These are phyloP conservation scores for Lamellibrachia columna DNA, from an alignment of 2,888 invertebrate species.

Conservation along the genomic window DNA sequence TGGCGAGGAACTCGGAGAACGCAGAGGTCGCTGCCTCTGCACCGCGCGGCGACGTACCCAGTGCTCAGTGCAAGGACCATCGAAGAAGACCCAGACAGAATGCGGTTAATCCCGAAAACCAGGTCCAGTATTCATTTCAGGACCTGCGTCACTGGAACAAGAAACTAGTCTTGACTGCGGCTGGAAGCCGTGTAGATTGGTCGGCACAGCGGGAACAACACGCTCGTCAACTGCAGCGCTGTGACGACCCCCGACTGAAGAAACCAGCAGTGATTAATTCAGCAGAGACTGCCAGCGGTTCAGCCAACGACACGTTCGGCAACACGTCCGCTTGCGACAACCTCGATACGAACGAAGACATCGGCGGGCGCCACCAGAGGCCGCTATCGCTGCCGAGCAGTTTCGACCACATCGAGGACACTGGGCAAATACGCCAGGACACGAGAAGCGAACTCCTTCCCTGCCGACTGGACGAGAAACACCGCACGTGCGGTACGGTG, in stretches of 20 bases:
- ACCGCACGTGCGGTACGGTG: not conserved
- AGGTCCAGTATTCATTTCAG: not conserved
- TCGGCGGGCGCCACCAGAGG: not conserved
- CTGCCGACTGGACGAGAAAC: not conserved
- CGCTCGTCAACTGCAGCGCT: not conserved
- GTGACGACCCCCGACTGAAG: not conserved
- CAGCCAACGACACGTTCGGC: not conserved
- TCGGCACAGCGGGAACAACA: constrained; percentile 1
- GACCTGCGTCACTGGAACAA: constrained; percentile 4
- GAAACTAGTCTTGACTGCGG: not conserved
- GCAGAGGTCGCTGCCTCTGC: not conserved
- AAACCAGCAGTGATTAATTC: not conserved
- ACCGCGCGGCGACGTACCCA: not conserved
- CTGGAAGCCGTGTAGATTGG: not conserved
- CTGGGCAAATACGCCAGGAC: not conserved
- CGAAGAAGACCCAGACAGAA: not conserved
- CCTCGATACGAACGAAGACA: not conserved
- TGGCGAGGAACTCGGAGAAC: not conserved
- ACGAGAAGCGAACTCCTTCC: not conserved
- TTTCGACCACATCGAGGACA: not conserved
- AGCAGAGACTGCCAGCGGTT: not conserved
- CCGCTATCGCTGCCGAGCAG: not conserved
- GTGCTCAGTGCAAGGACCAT: not conserved
- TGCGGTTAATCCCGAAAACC: not conserved
- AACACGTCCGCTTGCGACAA: not conserved